Conservation (phyloP, 2,888 invertebrate genomes). For the Mactromeris polynyma region DNA sequence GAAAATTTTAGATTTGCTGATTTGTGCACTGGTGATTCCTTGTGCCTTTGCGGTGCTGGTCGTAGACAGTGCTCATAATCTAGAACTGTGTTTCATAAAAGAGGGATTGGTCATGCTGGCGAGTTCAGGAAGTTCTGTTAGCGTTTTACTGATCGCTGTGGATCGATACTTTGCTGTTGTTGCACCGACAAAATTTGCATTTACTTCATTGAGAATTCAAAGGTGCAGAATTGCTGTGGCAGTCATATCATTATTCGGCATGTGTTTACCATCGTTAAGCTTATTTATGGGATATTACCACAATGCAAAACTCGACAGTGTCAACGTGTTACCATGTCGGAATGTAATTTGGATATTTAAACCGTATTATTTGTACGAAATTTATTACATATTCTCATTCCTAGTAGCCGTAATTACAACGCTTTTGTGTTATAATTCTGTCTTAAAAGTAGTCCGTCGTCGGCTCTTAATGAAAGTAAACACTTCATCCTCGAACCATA, state of each 20-base stretch:
- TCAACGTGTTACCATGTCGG: slow-evolving; percentile 49
- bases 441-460: slow-evolving; percentile 55
- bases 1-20: slow-evolving; percentile 56
- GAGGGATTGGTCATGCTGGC: slow-evolving; percentile 64
- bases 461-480: slow-evolving; percentile 34
- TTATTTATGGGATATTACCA: slow-evolving; percentile 42
- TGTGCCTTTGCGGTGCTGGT: slow-evolving; percentile 46
- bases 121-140: slow-evolving; percentile 56
- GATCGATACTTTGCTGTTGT: slow-evolving; percentile 64
- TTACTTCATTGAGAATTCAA: slow-evolving; percentile 36
- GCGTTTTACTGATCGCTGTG: slow-evolving; percentile 59
- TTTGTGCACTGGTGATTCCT: slow-evolving; percentile 51
- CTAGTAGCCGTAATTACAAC: slow-evolving; percentile 41
- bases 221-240: slow-evolving; percentile 44
- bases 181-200: slow-evolving; percentile 48
- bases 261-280: slow-evolving; percentile 45
- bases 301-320: slow-evolving; percentile 1
- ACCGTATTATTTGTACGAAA: slow-evolving; percentile 61
- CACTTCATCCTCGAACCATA: not conserved
- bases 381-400: slow-evolving; percentile 55
- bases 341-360: slow-evolving; percentile 56
- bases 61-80: slow-evolving; percentile 37
- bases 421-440: slow-evolving; percentile 51
- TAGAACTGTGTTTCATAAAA: slow-evolving; percentile 53
- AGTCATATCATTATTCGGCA: slow-evolving; percentile 41